These are phyloP conservation scores for Yasuhikotakia modesta DNA, from an alignment of 2,797 vertebrate species.

Conservation along the genomic window DNA sequence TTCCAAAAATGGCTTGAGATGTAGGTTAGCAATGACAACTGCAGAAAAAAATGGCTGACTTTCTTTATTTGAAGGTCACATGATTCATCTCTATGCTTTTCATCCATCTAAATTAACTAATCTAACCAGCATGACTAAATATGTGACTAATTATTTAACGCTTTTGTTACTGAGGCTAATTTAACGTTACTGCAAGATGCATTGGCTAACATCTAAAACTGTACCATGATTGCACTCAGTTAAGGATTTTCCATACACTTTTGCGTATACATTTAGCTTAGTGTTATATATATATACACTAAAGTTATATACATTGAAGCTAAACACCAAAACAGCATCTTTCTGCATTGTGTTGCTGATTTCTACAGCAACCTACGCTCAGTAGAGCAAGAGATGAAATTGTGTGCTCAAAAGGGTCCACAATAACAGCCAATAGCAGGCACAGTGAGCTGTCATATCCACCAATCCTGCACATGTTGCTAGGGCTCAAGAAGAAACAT, in stretches of 20 bases:
- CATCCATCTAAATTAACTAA: slow-evolving; percentile 15
- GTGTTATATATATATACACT: no score
- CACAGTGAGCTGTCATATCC: slow-evolving; percentile 57
- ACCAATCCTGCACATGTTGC: slow-evolving; percentile 79
- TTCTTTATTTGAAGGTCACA: slow-evolving; percentile 10
- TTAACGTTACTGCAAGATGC: not conserved
- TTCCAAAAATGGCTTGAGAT: not conserved
- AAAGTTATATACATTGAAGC: not conserved
- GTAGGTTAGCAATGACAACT: not conserved
- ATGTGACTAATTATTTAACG: not conserved
- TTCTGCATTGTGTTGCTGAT: slow-evolving; percentile 69
- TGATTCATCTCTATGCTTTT: no score
- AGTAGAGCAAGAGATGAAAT: slow-evolving; percentile 75
- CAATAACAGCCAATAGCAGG: slow-evolving; percentile 73
- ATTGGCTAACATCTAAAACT: not conserved
- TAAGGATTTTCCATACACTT: no score
- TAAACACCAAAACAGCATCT: slow-evolving; percentile 53
- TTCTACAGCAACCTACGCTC: slow-evolving; percentile 68
- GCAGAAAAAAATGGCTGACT: slow-evolving; percentile 3
- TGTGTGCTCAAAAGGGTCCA: slow-evolving; percentile 70
- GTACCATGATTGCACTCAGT: not conserved
- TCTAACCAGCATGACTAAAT: slow-evolving; percentile 1
- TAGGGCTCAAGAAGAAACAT: slow-evolving; percentile 78
- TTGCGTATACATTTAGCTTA: not conserved
- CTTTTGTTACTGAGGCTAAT: slow-evolving; percentile 1